phyloP scores from a whole-genome alignment of 2,888 invertebrate species.

The Watsonalla binaria region DNA sequence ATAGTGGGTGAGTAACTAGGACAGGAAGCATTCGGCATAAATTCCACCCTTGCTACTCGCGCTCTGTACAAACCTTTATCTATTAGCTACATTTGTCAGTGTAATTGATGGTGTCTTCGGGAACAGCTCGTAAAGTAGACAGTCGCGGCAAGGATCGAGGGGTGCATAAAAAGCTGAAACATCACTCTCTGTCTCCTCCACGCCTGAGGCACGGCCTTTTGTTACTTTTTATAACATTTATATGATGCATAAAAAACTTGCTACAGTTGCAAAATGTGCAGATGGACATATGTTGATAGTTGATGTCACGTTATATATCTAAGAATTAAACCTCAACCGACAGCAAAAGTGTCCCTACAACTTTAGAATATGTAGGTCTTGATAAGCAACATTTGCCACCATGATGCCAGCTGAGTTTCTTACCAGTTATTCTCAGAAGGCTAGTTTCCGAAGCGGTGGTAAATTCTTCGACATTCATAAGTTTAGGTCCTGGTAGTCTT shows the following conservation, averaged over 20 bases:
- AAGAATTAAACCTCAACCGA: no score
- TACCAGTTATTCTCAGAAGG: no score
- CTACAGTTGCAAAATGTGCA: neutral
- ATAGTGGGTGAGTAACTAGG: constrained; percentile 11
- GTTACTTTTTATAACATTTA: neutral
- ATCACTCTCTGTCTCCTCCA: constrained; percentile 36
- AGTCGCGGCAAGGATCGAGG: constrained; percentile 11
- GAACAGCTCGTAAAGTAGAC: constrained; percentile 17
- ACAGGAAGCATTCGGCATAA: constrained; percentile 26
- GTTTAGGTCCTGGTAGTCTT: no score
- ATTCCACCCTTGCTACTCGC: constrained; percentile 23
- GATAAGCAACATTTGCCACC: no score
- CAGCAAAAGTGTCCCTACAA: no score
- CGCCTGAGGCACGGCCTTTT: constrained; percentile 10
- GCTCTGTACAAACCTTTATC: constrained; percentile 26
- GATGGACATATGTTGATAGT: no score
- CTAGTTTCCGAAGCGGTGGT: no score
- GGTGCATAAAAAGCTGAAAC: constrained; percentile 26
- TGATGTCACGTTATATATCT: no score
- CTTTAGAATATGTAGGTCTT: no score
- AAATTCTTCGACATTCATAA: no score
- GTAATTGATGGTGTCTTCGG: constrained; percentile 21
- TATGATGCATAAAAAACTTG: neutral
- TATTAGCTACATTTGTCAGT: constrained; percentile 25
- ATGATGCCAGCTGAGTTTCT: no score